Evolutionary conservation across 2,888 invertebrate genomes (phyloP), one percentile per base, ranked within the genome.

Genomic region (Exocentrus adspersus): DNA sequence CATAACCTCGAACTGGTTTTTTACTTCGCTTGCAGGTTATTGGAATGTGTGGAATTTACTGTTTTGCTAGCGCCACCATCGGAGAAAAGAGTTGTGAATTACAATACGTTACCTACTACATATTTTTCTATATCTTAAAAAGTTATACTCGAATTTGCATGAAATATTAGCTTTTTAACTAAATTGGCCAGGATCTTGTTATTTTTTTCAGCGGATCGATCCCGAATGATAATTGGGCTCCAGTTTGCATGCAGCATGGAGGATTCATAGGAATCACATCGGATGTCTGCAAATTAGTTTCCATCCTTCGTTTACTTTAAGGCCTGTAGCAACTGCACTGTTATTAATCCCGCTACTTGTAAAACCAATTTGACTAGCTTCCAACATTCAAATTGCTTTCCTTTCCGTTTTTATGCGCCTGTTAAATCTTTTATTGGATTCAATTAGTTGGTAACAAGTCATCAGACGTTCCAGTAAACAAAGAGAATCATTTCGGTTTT

Each of bases 281-380:
- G 37, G 54, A 43, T 43, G 54, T 42, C 43, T 24, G 24, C 54
- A 43, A 54, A 54, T 43, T 54, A 24, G 43, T 28, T 54, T 54
- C 43, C 43, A 45, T 54, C 54, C 54, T 30, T n/a, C 54, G 17
- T 43, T 54, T 54, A 19, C 12, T 24, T 54, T 54, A 43, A 42
- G n/a, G 12, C 24, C 43, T 30, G 28, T 41, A 3, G 24, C 24
- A 24, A n/a, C n/a, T n/a, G n/a, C n/a, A n/a, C n/a, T 30, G 54
- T 21, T 19, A 54, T 24, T 54, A 54, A 54, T 54, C 43, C 54
- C 21, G 43, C 43, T 45, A 54, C 43, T 43, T 45, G 43, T 17
- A 28, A 54, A 17, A 28, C 37, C 37, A 14, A 12, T 28, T 41
- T 42, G 37, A 21, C 16, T 16, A 14, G 37, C n/a, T 37, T 14